Conservation (phyloP, 2,888 invertebrate genomes). For the Tuta absoluta region DNA sequence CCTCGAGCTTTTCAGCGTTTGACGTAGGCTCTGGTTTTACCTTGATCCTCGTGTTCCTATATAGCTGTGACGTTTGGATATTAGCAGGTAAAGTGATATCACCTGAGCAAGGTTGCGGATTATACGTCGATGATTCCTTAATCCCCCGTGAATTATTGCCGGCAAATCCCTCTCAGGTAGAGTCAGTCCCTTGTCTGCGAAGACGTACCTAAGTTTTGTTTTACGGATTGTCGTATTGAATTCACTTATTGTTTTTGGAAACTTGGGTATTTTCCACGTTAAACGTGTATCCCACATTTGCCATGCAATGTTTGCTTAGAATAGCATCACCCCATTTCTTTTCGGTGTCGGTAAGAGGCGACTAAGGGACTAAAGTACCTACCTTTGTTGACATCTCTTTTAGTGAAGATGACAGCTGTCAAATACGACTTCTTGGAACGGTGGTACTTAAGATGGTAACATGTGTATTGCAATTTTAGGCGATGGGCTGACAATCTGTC, state of each 20-base stretch:
- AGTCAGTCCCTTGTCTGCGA: neutral
- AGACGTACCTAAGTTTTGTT: neutral
- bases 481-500: neutral
- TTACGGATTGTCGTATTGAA: neutral
- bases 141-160: neutral
- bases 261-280: neutral
- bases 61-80: neutral
- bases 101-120: slow-evolving; percentile 8
- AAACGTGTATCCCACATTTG: too few species aligned
- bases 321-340: too few species aligned
- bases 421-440: too few species aligned
- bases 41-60: neutral
- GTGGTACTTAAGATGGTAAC: too few species aligned
- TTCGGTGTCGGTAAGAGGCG: too few species aligned
- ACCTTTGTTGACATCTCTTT: too few species aligned
- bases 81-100: slow-evolving; percentile 2
- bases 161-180: neutral
- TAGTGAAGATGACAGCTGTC: too few species aligned
- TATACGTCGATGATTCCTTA: slow-evolving; percentile 7
- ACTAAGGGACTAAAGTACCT: too few species aligned
- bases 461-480: neutral
- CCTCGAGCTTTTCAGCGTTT: neutral
- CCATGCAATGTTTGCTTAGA: too few species aligned
- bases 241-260: neutral
- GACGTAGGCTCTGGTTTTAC: slow-evolving; percentile 3